phyloP scores from a whole-genome alignment of 2,113 vertebrate genomes.

The Natator depressus region DNA sequence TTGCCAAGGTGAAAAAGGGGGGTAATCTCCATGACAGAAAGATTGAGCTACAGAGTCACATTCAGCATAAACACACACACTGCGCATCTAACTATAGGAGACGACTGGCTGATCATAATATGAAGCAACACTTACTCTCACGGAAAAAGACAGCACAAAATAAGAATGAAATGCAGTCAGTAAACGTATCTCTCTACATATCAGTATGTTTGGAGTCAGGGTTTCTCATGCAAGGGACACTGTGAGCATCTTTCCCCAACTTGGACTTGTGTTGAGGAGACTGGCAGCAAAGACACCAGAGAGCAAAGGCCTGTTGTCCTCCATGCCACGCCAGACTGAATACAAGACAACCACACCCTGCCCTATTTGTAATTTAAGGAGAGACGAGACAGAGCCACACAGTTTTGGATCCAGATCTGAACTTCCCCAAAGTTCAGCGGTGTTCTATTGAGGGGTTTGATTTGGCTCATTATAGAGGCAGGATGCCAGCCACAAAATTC shows the following conservation, averaged over 20 bases:
- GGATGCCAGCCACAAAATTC: rapidly evolving
- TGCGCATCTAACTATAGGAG: background rate
- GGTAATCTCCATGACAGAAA: background rate
- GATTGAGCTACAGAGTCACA: background rate
- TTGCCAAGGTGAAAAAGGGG: background rate
- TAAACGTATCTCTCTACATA: background rate
- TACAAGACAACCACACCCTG: background rate
- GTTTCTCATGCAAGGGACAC: no score
- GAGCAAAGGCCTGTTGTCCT: background rate
- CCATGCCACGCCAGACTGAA: background rate
- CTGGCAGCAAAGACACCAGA: background rate
- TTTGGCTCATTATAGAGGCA: background rate
- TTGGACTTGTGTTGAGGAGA: background rate
- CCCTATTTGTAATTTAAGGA: rapidly evolving
- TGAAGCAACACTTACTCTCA: background rate
- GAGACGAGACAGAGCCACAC: background rate
- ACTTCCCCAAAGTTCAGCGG: background rate
- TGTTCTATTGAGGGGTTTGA: background rate
- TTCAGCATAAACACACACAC: background rate
- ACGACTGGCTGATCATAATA: rapidly evolving
- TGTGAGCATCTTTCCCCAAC: no score
- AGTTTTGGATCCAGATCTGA: background rate
- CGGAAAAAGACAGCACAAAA: background rate
- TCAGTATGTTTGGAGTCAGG: background rate
- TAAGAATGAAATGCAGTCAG: rapidly evolving